Conservation (phyloP, 2,113 vertebrate genomes). For the Chloebia gouldiae region DNA sequence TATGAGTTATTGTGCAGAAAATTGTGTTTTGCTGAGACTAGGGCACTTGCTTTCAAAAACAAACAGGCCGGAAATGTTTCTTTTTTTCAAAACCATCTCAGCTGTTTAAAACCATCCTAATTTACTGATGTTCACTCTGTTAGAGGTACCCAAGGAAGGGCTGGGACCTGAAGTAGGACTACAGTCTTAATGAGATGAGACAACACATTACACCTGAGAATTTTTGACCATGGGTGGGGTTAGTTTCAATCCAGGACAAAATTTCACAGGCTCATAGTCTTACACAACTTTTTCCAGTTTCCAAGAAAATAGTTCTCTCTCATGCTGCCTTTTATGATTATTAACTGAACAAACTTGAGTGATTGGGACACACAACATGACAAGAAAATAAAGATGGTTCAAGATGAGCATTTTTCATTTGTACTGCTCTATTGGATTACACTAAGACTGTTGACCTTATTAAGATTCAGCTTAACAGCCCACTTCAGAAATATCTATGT, state of each 20-base stretch:
- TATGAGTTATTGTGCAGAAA: neutral
- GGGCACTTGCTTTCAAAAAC: neutral
- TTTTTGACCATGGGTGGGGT: neutral
- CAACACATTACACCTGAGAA: neutral
- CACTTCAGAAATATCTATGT: neutral
- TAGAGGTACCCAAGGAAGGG: neutral
- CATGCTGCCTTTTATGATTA: neutral
- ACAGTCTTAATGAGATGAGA: neutral
- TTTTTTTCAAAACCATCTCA: neutral
- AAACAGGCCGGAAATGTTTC: neutral
- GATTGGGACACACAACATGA: neutral
- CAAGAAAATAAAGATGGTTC: neutral
- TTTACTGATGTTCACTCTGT: neutral
- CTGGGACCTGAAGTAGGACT: neutral
- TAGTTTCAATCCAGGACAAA: neutral
- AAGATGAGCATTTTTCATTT: neutral
- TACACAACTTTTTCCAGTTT: neutral
- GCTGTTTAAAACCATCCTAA: neutral
- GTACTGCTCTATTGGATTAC: neutral
- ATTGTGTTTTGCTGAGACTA: neutral
- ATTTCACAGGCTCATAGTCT: neutral
- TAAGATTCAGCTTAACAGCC: constrained; percentile 11
- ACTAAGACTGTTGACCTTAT: constrained; percentile 2
- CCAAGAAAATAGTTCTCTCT: neutral
- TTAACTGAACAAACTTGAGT: neutral